These are phyloP conservation scores for Scolopax bukidnonensis DNA, from an alignment of 2,797 vertebrate species.

Conservation along the genomic window DNA sequence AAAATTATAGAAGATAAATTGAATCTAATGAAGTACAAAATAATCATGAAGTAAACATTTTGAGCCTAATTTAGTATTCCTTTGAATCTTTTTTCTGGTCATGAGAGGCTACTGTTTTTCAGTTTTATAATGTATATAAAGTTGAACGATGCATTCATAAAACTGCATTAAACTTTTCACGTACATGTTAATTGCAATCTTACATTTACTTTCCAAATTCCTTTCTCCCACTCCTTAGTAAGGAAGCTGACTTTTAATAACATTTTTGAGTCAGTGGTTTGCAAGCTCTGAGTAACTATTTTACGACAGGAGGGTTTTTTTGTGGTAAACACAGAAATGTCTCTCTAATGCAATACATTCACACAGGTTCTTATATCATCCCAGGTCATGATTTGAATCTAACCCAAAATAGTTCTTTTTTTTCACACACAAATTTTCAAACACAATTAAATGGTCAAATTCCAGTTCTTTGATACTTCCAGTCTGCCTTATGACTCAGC, in stretches of 20 bases:
- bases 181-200: not conserved
- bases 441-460: not conserved
- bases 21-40: conserved; percentile 28
- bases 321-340: not conserved
- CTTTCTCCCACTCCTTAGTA: not conserved
- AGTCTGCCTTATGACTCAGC: not conserved
- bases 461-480: not conserved
- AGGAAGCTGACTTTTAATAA: not conserved
- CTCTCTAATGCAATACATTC: not conserved
- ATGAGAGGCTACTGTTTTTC: not conserved
- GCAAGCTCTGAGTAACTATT: not conserved
- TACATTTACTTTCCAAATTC: not conserved
- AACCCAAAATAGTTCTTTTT: not conserved
- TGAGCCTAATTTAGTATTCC: not conserved
- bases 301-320: not conserved
- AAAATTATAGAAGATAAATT: not conserved
- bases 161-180: not conserved
- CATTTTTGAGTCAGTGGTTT: not conserved
- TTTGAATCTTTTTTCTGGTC: conserved; percentile 11
- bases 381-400: not conserved
- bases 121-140: not conserved
- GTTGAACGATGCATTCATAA: not conserved
- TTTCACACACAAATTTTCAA: too few relatives aligned
- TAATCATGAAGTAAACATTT: conserved; percentile 13
- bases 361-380: not conserved